A percentile compares a stretch with the other conserved stretches of the same genome.
Evolutionary conservation across 2,113 vertebrate genomes (phyloP).

Genomic region (Hipposideros armiger): DNA sequence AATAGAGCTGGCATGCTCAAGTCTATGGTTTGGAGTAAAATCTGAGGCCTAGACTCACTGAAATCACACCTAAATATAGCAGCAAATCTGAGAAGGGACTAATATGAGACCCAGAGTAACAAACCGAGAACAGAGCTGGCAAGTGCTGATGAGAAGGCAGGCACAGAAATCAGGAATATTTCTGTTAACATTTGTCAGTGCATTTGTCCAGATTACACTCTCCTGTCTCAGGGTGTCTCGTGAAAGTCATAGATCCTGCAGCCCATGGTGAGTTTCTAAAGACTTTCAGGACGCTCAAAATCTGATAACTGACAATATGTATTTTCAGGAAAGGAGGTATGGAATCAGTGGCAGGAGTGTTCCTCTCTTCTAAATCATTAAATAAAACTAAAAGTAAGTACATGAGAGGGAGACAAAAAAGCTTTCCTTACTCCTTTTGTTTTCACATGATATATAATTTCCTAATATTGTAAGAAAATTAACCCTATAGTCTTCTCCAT

Average conservation of each 20-base stretch:
- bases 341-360: neutral
- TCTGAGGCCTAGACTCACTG: neutral
- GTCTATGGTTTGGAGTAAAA: neutral
- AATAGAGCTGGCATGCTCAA: neutral
- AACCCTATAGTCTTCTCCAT: neutral
- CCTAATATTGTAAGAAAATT: neutral
- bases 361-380: neutral
- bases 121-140: neutral
- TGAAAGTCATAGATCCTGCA: neutral
- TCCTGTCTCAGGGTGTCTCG: neutral
- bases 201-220: neutral
- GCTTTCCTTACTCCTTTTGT: neutral
- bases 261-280: neutral
- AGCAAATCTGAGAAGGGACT: neutral
- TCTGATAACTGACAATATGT: neutral
- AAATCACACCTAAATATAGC: neutral
- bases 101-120: neutral
- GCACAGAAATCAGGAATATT: neutral
- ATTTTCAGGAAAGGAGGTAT: neutral
- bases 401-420: neutral
- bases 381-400: neutral
- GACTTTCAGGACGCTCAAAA: neutral
- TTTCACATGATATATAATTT: neutral
- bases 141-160: neutral
- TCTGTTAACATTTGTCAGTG: neutral